phyloP scores from a whole-genome alignment of 2,797 vertebrate species.

The Sparus aurata region DNA sequence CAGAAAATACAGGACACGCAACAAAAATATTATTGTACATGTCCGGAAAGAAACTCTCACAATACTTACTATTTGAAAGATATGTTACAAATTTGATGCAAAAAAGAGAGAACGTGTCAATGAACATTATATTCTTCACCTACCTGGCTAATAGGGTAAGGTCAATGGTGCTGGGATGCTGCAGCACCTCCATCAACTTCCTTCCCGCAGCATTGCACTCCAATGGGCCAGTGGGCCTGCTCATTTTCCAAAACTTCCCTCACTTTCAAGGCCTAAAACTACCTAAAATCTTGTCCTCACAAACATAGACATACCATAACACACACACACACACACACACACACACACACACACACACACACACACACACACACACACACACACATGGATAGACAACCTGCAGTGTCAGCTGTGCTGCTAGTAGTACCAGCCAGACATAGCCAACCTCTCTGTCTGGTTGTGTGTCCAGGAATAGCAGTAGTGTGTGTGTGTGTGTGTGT shows the following conservation, averaged over 20 bases:
- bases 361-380: conserved; percentile 1
- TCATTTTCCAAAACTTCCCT: not conserved
- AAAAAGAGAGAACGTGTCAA: not conserved
- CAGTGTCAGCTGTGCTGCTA: conserved; percentile 56
- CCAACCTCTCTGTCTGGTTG: conserved; percentile 57
- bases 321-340: conserved; percentile 14
- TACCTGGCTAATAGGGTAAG: not conserved
- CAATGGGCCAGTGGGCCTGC: not conserved
- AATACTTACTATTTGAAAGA: too few relatives aligned
- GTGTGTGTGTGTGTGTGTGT: conserved; percentile 23
- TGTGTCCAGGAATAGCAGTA: conserved; percentile 54
- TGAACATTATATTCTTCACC: not conserved
- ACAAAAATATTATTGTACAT: not conserved
- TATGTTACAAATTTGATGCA: too few relatives aligned
- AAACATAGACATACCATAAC: conserved; percentile 3
- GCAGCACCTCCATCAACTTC: not conserved
- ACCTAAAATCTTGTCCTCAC: not conserved
- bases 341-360: conserved; percentile 9
- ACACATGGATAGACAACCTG: conserved; percentile 35
- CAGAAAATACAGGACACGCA: not conserved
- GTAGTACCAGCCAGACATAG: conserved; percentile 49
- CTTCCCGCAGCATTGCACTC: not conserved
- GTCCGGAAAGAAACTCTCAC: too few relatives aligned
- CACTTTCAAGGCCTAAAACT: conserved; percentile 12
- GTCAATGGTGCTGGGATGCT: not conserved